A percentile compares a stretch with the other conserved stretches of the same genome.
phyloP scores from a whole-genome alignment of 2,113 vertebrate species.

The Chaetops frenatus region DNA sequence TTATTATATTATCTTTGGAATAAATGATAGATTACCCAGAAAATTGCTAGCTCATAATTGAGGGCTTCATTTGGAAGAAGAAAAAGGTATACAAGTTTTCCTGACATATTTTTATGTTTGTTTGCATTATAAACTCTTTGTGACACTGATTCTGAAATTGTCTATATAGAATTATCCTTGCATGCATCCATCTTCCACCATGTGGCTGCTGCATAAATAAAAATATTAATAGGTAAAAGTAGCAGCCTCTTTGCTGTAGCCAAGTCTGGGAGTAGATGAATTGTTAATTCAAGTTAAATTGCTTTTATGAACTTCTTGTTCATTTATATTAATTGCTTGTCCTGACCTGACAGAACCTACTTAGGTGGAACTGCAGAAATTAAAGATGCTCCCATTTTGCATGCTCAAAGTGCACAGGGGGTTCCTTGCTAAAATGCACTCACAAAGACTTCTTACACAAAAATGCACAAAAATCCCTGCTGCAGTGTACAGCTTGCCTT shows the following conservation, averaged over 20 bases:
- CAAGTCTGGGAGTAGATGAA: neutral
- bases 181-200: neutral
- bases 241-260: neutral
- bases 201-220: neutral
- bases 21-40: neutral
- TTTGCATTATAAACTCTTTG: neutral
- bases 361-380: slow-evolving; percentile 26
- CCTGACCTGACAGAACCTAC: slow-evolving; percentile 25
- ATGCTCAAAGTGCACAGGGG: neutral
- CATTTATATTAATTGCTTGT: slow-evolving; percentile 54
- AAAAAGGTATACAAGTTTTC: neutral
- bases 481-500: too few relatives aligned
- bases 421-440: neutral
- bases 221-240: neutral
- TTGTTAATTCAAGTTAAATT: slow-evolving; percentile 50
- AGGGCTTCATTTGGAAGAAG: neutral
- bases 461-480: too few relatives aligned
- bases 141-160: neutral
- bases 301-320: slow-evolving; percentile 50
- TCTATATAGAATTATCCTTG: neutral
- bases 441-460: neutral
- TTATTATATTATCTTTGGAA: neutral
- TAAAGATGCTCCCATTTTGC: neutral
- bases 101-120: neutral
- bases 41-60: neutral